These are phyloP conservation scores for Stratiomys singularior DNA, from an alignment of 2,888 invertebrate species.

Conservation along the genomic window DNA sequence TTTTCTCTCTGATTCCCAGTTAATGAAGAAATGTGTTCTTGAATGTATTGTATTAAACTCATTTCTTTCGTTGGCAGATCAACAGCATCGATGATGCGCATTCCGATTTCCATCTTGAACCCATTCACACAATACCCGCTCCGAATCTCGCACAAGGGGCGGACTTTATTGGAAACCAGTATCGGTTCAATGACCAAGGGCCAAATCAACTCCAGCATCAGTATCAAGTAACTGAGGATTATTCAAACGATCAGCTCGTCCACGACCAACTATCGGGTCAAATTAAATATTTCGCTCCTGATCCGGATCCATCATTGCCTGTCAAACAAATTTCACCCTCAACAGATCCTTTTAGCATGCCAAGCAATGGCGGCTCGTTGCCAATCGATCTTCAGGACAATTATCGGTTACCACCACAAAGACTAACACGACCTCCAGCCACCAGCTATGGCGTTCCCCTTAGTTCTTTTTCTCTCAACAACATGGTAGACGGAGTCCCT, in stretches of 20 bases:
- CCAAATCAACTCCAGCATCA: slow-evolving; percentile 58
- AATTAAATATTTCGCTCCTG: slow-evolving; percentile 67
- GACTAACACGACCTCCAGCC: slow-evolving; percentile 61
- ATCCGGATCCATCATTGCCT: slow-evolving; percentile 67
- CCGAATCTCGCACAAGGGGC: slow-evolving; percentile 73
- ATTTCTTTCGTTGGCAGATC: background rate
- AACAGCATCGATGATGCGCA: slow-evolving; percentile 67
- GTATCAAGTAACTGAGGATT: slow-evolving; percentile 69
- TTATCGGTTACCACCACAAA: slow-evolving; percentile 58
- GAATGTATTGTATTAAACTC: too few species aligned
- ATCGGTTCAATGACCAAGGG: slow-evolving; percentile 56
- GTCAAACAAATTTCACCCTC: slow-evolving; percentile 64
- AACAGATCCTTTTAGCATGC: slow-evolving; percentile 63
- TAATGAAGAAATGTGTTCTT: too few species aligned
- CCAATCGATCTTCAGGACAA: slow-evolving; percentile 62
- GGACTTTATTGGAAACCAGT: slow-evolving; percentile 56
- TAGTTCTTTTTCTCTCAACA: slow-evolving; percentile 63
- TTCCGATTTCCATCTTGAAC: slow-evolving; percentile 80
- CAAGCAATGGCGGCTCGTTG: slow-evolving; percentile 65
- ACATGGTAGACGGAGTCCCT: slow-evolving; percentile 59
- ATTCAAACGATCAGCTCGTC: slow-evolving; percentile 64
- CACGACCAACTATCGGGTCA: slow-evolving; percentile 63
- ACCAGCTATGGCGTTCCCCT: slow-evolving; percentile 66
- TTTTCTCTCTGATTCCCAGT: too few species aligned
- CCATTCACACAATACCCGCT: slow-evolving; percentile 87